These are phyloP conservation scores for Pomacea canaliculata DNA, from an alignment of 2,888 invertebrate genomes.

Conservation along the genomic window DNA sequence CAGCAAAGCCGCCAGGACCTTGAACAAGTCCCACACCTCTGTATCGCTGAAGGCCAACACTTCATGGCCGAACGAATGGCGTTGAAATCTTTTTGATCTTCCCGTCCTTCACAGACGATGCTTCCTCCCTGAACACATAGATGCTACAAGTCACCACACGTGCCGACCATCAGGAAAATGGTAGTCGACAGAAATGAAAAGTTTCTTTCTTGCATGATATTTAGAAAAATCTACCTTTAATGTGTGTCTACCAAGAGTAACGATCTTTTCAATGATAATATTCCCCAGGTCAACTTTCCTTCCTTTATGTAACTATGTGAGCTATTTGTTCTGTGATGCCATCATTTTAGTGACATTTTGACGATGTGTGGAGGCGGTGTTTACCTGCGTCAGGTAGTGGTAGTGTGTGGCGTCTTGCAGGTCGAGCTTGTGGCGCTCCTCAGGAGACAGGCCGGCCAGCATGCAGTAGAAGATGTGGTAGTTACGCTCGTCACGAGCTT, in stretches of 20 bases:
- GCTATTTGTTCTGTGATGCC: too few species aligned
- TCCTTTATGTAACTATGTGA: too few species aligned
- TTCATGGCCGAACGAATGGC: slow-evolving; percentile 89
- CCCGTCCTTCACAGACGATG: slow-evolving; percentile 81
- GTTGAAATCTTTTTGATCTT: slow-evolving; percentile 86
- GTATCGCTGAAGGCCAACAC: slow-evolving; percentile 92
- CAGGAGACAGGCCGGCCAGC: slow-evolving; percentile 89
- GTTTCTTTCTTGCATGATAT: too few species aligned
- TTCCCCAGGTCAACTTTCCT: too few species aligned
- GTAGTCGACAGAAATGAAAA: too few species aligned
- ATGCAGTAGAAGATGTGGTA: slow-evolving; percentile 97
- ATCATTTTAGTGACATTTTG: too few species aligned
- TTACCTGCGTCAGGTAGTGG: not conserved
- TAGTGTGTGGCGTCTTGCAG: slow-evolving; percentile 80
- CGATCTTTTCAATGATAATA: too few species aligned
- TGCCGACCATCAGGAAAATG: too few species aligned
- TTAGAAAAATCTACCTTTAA: too few species aligned
- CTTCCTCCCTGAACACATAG: too few species aligned
- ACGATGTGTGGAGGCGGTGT: not conserved
- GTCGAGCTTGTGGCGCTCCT: slow-evolving; percentile 92
- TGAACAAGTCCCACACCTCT: slow-evolving; percentile 97
- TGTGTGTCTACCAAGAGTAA: too few species aligned
- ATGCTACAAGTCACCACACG: too few species aligned
- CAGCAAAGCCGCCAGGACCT: slow-evolving; percentile 90
- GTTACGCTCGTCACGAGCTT: slow-evolving; percentile 92